Evolutionary conservation across 2,113 vertebrate species (phyloP).

Genomic region (Thomomys bottae): DNA sequence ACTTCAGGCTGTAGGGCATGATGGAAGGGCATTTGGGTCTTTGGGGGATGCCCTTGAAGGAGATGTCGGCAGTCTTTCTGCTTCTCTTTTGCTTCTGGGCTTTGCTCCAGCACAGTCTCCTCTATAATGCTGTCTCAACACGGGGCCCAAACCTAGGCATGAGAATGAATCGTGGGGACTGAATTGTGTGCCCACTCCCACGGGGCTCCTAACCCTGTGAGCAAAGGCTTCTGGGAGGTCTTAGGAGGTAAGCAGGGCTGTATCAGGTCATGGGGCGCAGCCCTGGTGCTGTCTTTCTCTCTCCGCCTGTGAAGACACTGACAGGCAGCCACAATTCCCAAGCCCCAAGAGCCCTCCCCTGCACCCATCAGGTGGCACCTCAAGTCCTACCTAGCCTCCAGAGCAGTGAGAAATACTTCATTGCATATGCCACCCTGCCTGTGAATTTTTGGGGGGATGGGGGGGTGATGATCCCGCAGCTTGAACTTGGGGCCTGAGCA

Average conservation of each 20-base stretch:
- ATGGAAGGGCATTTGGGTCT: background rate
- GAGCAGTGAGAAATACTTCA: too few relatives aligned
- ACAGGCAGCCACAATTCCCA: background rate
- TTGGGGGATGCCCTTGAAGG: background rate
- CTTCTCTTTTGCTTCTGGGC: background rate
- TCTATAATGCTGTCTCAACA: too few relatives aligned
- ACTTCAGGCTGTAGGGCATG: too few relatives aligned
- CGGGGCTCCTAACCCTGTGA: too few relatives aligned
- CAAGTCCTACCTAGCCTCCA: too few relatives aligned
- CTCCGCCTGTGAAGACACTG: background rate
- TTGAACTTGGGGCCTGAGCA: too few relatives aligned
- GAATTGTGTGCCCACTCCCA: background rate
- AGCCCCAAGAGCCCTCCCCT: background rate
- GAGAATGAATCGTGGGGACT: background rate
- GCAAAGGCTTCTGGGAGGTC: background rate
- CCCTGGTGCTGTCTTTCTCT: background rate
- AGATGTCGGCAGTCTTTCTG: background rate
- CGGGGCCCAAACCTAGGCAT: background rate
- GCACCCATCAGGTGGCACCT: too few relatives aligned
- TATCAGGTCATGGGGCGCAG: background rate
- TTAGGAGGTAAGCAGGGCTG: background rate
- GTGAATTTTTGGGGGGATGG: too few relatives aligned
- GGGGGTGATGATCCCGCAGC: too few relatives aligned
- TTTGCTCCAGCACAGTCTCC: background rate
- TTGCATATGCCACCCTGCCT: too few relatives aligned